Percentiles rank a stretch among this genome's conserved stretches.
Evolutionary conservation across 2,888 invertebrate genomes (phyloP).

Genomic region (Heliconius hortense): DNA sequence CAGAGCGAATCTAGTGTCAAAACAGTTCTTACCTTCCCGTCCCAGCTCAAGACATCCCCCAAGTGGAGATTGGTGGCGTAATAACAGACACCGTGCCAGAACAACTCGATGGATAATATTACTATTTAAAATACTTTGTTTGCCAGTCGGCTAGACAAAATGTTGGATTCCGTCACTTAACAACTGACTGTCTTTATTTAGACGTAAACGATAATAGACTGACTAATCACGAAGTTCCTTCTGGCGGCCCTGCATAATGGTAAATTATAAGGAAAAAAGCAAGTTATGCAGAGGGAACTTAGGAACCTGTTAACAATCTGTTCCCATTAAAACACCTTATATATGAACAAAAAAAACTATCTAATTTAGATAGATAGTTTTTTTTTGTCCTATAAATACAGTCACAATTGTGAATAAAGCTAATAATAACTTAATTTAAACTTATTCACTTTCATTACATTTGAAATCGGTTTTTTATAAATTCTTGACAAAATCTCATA

Average conservation of each 20-base stretch:
- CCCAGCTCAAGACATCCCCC: not conserved
- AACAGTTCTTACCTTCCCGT: too few relatives aligned
- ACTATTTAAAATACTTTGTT: not conserved
- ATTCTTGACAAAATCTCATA: not conserved
- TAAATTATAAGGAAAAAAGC: not conserved
- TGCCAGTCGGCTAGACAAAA: not conserved
- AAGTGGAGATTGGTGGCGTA: too few relatives aligned
- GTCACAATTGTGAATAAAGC: not conserved
- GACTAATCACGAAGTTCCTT: not conserved
- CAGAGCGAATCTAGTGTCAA: not conserved
- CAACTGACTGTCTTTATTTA: not conserved
- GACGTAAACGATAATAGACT: not conserved
- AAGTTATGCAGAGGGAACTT: too few relatives aligned
- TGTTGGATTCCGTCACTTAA: not conserved
- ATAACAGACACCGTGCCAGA: not conserved
- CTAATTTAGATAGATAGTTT: not conserved
- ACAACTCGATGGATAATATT: not conserved
- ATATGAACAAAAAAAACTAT: too few relatives aligned
- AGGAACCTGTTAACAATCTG: too few relatives aligned
- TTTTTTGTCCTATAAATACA: not conserved
- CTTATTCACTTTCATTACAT: not conserved
- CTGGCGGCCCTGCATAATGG: not conserved
- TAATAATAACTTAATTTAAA: constrained; percentile 9
- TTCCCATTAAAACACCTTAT: too few relatives aligned
- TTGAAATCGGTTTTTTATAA: not conserved